A percentile compares a stretch with the other conserved stretches of the same genome.
phyloP scores from a whole-genome alignment of 2,888 invertebrate genomes.

The Drosophila paracracens region DNA sequence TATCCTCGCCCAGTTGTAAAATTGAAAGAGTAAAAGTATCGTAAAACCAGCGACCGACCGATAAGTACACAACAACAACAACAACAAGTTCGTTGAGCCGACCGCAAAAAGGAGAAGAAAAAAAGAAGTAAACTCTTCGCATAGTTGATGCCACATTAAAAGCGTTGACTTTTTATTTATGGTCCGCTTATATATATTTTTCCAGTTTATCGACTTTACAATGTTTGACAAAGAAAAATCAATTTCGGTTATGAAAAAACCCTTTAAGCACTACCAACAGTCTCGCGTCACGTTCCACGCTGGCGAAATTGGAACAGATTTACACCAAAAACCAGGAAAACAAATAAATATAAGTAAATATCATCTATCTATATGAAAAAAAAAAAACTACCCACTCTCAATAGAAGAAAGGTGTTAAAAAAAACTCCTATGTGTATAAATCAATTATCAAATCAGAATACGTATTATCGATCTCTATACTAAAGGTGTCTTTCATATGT shows the following conservation, averaged over 20 bases:
- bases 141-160: conserved; percentile 42
- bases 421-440: neutral
- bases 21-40: conserved; percentile 79
- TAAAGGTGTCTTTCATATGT: neutral
- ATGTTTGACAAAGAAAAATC: conserved; percentile 59
- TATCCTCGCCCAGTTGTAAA: conserved; percentile 76
- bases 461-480: neutral
- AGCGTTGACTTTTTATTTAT: conserved; percentile 45
- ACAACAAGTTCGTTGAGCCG: conserved; percentile 35
- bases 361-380: neutral
- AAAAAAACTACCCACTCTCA: neutral
- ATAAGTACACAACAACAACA: conserved; percentile 64
- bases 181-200: conserved; percentile 24
- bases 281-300: conserved; percentile 37
- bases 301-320: conserved; percentile 27
- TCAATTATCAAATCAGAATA: conserved; percentile 1
- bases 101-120: conserved; percentile 25
- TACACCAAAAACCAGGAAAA: neutral
- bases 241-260: conserved; percentile 51
- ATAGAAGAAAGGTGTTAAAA: neutral
- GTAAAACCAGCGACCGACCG: conserved; percentile 63
- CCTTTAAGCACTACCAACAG: conserved; percentile 28
- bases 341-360: conserved; percentile 11
- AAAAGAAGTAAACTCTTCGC: conserved; percentile 5
- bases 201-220: conserved; percentile 34